Evolutionary conservation across 1,140 invertebrate genomes (phyloP).

Genomic region (Trichonephila clavipes): DNA sequence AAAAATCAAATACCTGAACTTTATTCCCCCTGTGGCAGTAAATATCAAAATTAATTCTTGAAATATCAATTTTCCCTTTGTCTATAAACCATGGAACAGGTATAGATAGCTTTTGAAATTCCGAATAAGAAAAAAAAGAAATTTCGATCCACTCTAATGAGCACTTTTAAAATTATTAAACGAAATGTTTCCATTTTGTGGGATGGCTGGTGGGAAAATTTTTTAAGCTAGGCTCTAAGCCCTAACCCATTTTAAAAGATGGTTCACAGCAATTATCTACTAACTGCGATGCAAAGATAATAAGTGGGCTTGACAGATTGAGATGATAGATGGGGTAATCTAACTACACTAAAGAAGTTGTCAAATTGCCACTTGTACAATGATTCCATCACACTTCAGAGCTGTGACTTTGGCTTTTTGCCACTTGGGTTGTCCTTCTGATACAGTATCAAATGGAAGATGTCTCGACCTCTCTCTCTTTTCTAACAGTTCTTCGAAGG

Average conservation of each 20-base stretch:
- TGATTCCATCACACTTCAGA: constrained; percentile 32
- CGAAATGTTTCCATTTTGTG: no score
- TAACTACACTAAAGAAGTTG: not conserved
- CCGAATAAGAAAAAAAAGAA: no score
- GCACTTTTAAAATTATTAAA: no score
- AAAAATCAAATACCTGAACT: no score
- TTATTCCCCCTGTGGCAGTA: no score
- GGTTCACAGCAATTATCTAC: not conserved
- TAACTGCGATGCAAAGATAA: not conserved
- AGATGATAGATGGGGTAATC: constrained; percentile 25
- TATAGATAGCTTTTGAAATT: no score
- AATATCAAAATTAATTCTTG: no score
- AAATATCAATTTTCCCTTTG: no score
- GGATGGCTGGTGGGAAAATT: no score
- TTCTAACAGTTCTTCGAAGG: not conserved
- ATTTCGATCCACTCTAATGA: no score
- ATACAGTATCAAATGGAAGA: not conserved
- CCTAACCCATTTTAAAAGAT: not conserved
- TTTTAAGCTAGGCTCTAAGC: no score
- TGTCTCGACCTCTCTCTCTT: not conserved
- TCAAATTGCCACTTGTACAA: constrained; percentile 11
- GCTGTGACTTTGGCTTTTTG: constrained; percentile 15
- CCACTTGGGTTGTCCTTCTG: not conserved
- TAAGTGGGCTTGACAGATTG: not conserved
- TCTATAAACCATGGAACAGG: no score